phyloP scores from a whole-genome alignment of 2,113 vertebrate genomes.

The Myotis yumanensis region DNA sequence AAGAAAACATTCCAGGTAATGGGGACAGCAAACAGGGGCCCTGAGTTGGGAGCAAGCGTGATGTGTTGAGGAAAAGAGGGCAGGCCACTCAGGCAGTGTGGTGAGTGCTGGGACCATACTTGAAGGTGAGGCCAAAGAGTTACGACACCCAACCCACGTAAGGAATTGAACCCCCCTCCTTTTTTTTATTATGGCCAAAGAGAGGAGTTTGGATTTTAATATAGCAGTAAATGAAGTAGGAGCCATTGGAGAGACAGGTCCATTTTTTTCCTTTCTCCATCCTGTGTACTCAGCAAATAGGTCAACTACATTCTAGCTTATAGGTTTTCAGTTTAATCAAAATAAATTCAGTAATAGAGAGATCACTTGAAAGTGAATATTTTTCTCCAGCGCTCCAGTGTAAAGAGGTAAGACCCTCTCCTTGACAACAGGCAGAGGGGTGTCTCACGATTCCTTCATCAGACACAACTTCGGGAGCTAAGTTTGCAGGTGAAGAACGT shows the following conservation, averaged over 20 bases:
- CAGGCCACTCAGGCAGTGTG: too few species aligned
- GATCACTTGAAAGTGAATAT: constrained; percentile 51
- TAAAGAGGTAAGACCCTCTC: constrained; percentile 53
- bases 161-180: background rate
- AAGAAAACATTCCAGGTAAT: background rate
- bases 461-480: constrained; percentile 65
- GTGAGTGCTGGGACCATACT: background rate
- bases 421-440: constrained; percentile 63
- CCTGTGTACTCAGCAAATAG: background rate
- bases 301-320: constrained; percentile 31
- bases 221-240: background rate
- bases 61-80: background rate
- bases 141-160: background rate
- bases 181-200: background rate
- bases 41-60: background rate
- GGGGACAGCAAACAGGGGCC: background rate
- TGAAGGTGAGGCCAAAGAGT: background rate
- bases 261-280: background rate
- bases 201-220: background rate
- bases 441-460: constrained; percentile 53
- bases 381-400: background rate
- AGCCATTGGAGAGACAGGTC: background rate
- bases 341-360: constrained; percentile 50
- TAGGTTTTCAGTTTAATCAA: constrained; percentile 39
- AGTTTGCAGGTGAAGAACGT: constrained; percentile 70